phyloP scores from a whole-genome alignment of 2,797 vertebrate species.

The Oryzias sinensis region DNA sequence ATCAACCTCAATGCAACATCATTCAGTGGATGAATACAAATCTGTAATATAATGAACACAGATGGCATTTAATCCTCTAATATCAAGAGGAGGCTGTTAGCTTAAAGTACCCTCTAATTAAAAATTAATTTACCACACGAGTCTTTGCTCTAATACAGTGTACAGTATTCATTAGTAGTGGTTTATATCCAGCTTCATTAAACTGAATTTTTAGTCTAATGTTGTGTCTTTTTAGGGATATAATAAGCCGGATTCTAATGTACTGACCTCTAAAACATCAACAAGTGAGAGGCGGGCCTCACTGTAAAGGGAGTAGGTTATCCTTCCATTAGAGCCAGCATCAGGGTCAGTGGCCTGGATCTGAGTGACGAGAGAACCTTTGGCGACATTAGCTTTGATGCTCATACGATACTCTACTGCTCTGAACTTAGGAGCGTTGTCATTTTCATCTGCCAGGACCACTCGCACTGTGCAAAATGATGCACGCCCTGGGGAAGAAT shows the following conservation, averaged over 20 bases:
- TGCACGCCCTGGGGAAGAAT: slow-evolving; percentile 76
- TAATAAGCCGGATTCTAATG: neutral
- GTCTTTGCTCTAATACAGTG: slow-evolving; percentile 10
- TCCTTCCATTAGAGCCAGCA: slow-evolving; percentile 88
- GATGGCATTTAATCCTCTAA: slow-evolving; percentile 42
- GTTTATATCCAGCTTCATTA: slow-evolving; percentile 4
- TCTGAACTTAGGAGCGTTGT: slow-evolving; percentile 92
- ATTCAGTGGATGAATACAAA: slow-evolving; percentile 28
- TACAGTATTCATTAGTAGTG: slow-evolving; percentile 5
- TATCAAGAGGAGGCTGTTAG: slow-evolving; percentile 1
- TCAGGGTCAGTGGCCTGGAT: slow-evolving; percentile 92
- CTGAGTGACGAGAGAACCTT: slow-evolving; percentile 90
- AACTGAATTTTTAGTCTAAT: neutral
- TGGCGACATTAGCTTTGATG: slow-evolving; percentile 89
- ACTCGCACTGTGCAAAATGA: slow-evolving; percentile 94
- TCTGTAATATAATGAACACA: slow-evolving; percentile 32
- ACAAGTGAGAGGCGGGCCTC: slow-evolving; percentile 84
- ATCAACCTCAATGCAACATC: slow-evolving; percentile 21
- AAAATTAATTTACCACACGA: slow-evolving; percentile 6
- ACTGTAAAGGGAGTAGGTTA: slow-evolving; percentile 91
- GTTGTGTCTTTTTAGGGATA: neutral
- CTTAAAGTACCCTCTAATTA: slow-evolving; percentile 22
- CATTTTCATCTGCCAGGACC: slow-evolving; percentile 93
- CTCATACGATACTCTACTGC: slow-evolving; percentile 90
- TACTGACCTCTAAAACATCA: slow-evolving; percentile 86